phyloP scores from a whole-genome alignment of 2,797 vertebrate genomes.

The Syncerus caffer region DNA sequence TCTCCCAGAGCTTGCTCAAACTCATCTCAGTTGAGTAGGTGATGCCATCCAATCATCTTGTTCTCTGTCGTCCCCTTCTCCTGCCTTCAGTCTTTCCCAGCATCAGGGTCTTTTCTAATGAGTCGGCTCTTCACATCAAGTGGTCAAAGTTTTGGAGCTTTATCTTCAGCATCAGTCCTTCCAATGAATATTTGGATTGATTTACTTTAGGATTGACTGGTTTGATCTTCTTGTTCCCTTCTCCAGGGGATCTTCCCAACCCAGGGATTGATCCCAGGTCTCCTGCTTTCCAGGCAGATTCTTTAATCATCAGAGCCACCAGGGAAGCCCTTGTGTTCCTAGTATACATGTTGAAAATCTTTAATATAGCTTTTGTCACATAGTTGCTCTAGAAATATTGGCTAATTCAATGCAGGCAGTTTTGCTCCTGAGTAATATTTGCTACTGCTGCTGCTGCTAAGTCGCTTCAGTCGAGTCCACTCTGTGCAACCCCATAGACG shows the following conservation, averaged over 20 bases:
- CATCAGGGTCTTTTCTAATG: not conserved
- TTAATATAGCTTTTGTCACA: not conserved
- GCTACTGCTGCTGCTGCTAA: too few relatives aligned
- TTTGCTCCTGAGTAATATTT: not conserved
- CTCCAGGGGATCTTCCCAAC: not conserved
- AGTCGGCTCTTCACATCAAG: fast-evolving
- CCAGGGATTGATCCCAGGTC: not conserved
- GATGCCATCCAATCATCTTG: not conserved
- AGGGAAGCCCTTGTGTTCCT: not conserved
- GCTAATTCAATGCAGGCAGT: not conserved
- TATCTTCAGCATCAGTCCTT: not conserved
- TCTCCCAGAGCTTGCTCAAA: not conserved
- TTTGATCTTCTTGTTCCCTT: not conserved
- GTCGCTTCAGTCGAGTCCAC: too few relatives aligned
- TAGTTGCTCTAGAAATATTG: not conserved
- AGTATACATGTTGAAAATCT: not conserved
- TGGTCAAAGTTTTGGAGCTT: not conserved
- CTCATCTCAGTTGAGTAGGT: not conserved
- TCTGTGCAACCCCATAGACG: too few relatives aligned
- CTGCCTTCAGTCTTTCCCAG: not conserved
- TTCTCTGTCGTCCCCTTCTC: not conserved
- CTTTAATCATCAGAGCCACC: not conserved
- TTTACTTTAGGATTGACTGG: not conserved
- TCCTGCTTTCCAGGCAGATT: not conserved
- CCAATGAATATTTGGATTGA: not conserved